Evolutionary conservation across 1,140 invertebrate genomes (phyloP).

Genomic region (Drosophila ambigua): DNA sequence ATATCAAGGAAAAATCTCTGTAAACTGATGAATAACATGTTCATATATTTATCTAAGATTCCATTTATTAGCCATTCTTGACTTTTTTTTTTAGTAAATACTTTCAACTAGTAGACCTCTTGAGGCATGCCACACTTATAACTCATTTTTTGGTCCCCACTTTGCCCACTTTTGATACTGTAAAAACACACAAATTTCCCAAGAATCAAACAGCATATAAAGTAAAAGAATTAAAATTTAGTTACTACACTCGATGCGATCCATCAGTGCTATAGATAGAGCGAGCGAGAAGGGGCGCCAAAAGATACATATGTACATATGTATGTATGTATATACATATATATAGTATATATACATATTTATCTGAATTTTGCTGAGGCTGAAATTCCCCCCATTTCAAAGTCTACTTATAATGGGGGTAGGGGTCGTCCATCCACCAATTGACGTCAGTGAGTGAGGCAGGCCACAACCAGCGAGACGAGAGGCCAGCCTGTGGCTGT

Average conservation of each 20-base stretch:
- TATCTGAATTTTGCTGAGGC: background rate
- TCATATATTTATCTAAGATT: no score
- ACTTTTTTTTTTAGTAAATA: no score
- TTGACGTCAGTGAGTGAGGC: constrained; percentile 71
- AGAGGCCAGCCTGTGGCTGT: background rate
- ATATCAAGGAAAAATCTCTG: no score
- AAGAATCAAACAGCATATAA: background rate
- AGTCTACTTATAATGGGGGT: no score
- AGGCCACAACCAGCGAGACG: constrained; percentile 30
- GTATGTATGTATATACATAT: no score
- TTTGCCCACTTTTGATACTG: background rate
- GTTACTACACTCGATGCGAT: constrained; percentile 3
- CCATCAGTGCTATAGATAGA: constrained; percentile 22
- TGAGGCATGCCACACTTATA: no score
- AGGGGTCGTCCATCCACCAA: constrained; percentile 25
- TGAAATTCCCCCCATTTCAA: background rate
- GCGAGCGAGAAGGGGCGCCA: background rate
- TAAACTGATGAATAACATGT: no score
- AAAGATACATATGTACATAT: constrained; percentile 6
- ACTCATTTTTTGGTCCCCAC: no score
- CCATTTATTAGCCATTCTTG: no score
- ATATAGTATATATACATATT: background rate
- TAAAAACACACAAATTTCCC: background rate
- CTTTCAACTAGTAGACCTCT: no score
- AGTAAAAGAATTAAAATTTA: constrained; percentile 21